Evolutionary conservation across 2,113 vertebrate genomes (phyloP).

Genomic region (Chloropsis hardwickii): DNA sequence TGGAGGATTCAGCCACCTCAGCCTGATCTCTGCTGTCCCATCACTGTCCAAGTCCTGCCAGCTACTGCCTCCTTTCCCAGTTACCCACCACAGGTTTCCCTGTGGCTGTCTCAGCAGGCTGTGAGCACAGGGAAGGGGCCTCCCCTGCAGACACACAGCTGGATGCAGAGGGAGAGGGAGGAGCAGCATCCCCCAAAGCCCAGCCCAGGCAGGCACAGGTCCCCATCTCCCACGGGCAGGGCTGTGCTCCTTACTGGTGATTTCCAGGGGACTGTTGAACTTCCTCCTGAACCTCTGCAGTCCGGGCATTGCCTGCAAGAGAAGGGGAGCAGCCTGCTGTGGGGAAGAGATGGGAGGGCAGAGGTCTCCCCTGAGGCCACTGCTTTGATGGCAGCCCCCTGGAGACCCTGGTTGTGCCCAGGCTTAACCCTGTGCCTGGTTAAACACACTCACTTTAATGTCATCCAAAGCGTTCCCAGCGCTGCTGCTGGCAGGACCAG

Average conservation of each 20-base stretch:
- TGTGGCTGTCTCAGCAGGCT: background rate
- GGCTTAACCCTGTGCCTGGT: background rate
- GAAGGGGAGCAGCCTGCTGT: background rate
- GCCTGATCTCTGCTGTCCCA: background rate
- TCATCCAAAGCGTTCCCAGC: background rate
- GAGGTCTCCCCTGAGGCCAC: background rate
- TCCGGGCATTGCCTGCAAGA: background rate
- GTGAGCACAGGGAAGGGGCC: background rate
- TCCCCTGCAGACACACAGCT: background rate
- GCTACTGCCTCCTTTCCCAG: background rate
- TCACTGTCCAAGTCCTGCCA: background rate
- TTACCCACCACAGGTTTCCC: background rate
- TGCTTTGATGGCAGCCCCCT: background rate
- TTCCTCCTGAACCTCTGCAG: constrained; percentile 45
- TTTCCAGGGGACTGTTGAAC: constrained; percentile 25
- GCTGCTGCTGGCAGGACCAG: background rate
- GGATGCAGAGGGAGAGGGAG: background rate
- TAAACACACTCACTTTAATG: constrained; percentile 13
- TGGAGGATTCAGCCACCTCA: background rate
- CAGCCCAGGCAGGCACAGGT: background rate
- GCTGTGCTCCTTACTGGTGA: background rate
- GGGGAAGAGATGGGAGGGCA: background rate
- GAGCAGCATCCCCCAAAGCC: background rate
- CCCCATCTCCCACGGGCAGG: rapidly evolving
- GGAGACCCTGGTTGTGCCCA: background rate